Percentiles rank a stretch among this genome's conserved stretches.
These are phyloP conservation scores for Drosophila diplacantha DNA, from an alignment of 2,888 invertebrate genomes.

Conservation along the genomic window DNA sequence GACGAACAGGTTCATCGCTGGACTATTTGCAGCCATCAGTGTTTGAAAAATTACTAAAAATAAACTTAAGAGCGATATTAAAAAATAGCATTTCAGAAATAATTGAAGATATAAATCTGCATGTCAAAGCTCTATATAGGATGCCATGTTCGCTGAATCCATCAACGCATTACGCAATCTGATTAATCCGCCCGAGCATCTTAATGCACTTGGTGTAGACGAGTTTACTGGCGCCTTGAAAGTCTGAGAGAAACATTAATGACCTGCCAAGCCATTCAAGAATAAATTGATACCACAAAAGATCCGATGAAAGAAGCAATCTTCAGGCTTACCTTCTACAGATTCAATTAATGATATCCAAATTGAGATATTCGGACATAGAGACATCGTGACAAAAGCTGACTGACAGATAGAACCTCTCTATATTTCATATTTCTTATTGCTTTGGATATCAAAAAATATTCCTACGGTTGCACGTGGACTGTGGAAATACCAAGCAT, in stretches of 20 bases:
- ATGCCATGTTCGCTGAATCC: not conserved
- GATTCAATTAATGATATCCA: not conserved
- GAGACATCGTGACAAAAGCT: conserved; percentile 3
- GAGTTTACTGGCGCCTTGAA: conserved; percentile 5
- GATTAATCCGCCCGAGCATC: conserved; percentile 21
- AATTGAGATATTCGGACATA: conserved; percentile 3
- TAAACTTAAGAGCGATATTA: conserved; percentile 6
- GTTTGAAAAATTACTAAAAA: conserved; percentile 23
- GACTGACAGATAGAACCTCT: conserved; percentile 3
- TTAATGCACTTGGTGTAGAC: conserved; percentile 18
- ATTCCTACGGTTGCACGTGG: conserved; percentile 14
- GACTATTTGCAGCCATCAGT: conserved; percentile 4
- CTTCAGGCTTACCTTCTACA: conserved; percentile 15
- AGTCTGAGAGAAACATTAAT: conserved; percentile 17
- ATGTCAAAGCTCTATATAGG: conserved; percentile 1
- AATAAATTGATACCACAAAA: conserved; percentile 3
- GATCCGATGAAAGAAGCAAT: conserved; percentile 1
- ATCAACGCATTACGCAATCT: conserved; percentile 22
- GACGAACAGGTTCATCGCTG: conserved; percentile 21
- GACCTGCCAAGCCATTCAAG: conserved; percentile 20
- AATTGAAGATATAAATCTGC: conserved; percentile 20
- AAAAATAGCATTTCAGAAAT: not conserved
- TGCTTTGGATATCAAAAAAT: not conserved
- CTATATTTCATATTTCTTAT: conserved; percentile 18
- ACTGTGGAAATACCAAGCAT: conserved; percentile 7